Evolutionary conservation across 2,113 vertebrate genomes (phyloP).

Genomic region (Aythya baeri): DNA sequence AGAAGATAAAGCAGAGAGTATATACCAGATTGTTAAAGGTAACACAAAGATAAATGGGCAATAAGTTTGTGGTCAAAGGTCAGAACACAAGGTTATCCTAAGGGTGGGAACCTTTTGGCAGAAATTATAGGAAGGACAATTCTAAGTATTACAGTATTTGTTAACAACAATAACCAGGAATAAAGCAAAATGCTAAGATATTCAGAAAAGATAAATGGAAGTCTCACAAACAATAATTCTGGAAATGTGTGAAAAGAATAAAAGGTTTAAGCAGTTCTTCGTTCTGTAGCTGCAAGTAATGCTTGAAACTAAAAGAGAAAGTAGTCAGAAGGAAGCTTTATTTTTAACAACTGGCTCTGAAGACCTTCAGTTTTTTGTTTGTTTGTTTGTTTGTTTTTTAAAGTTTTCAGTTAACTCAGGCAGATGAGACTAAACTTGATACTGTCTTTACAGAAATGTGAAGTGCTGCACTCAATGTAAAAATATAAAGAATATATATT

Average conservation of each 20-base stretch:
- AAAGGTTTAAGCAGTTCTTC: not conserved
- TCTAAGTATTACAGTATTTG: not conserved
- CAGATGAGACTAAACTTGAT: not conserved
- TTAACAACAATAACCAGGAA: not conserved
- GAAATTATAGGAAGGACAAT: not conserved
- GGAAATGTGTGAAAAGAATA: not conserved
- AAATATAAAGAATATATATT: not conserved
- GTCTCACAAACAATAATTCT: not conserved
- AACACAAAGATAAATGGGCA: not conserved
- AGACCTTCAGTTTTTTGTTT: not conserved
- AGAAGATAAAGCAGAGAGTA: not conserved
- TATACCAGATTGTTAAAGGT: not conserved
- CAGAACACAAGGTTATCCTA: not conserved
- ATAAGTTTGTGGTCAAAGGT: not conserved
- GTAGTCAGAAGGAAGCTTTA: not conserved
- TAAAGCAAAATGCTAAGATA: not conserved
- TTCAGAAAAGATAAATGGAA: not conserved
- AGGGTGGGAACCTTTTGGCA: not conserved
- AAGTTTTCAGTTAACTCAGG: not conserved
- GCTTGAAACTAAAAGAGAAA: not conserved
- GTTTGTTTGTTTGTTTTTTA: not conserved
- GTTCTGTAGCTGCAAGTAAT: not conserved
- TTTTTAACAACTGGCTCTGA: not conserved
- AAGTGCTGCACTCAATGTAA: not conserved
- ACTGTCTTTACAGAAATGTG: not conserved